Evolutionary conservation across 2,797 vertebrate genomes (phyloP).

Genomic region (Mionectes olivaceus): DNA sequence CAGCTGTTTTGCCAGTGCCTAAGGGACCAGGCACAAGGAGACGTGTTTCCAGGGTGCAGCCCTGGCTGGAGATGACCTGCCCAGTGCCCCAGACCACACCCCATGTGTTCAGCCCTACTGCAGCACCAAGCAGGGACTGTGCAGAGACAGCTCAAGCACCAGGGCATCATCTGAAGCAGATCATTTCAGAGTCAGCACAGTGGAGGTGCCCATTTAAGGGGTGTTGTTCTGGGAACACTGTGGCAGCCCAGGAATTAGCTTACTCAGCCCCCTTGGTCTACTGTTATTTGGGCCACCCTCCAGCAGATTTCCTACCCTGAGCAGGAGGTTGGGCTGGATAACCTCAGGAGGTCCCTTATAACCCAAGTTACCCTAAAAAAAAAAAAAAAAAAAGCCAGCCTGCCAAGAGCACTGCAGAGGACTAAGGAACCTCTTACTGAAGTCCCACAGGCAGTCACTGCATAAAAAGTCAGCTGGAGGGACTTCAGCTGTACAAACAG

Average conservation of each 20-base stretch:
- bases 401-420: not conserved
- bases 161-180: fast-evolving
- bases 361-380: not conserved
- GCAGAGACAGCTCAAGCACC: not conserved
- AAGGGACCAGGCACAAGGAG: not conserved
- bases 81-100: not conserved
- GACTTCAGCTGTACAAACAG: not conserved
- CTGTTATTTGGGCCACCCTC: not conserved
- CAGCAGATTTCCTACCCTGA: not conserved
- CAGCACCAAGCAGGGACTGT: fast-evolving
- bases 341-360: not conserved
- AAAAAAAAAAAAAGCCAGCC: not conserved
- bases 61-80: not conserved
- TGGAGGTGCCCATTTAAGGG: not conserved
- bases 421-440: not conserved
- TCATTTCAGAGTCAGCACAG: fast-evolving
- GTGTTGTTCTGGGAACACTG: not conserved
- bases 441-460: not conserved
- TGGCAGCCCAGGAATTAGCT: not conserved
- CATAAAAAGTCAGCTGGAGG: not conserved
- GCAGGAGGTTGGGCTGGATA: not conserved
- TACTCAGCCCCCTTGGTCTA: not conserved
- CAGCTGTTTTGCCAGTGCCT: not conserved
- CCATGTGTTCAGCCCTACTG: not conserved
- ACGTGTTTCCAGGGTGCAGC: fast-evolving